phyloP scores from a whole-genome alignment of 2,113 vertebrate species.

The Thalassarche chlororhynchos region DNA sequence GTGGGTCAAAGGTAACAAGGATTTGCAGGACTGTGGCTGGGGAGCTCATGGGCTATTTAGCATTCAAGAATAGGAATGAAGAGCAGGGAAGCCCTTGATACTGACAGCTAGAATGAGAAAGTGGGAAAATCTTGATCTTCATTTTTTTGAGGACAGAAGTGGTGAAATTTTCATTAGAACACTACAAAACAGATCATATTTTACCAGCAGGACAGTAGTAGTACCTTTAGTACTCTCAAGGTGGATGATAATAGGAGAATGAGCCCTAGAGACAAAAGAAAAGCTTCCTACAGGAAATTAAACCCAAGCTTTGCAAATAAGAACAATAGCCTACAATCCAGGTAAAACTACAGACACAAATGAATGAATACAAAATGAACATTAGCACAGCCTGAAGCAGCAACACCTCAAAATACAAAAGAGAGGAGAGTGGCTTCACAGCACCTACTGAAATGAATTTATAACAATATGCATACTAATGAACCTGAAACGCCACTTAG shows the following conservation, averaged over 20 bases:
- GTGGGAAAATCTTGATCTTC: not conserved
- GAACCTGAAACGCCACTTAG: slow-evolving; percentile 68
- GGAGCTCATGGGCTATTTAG: not conserved
- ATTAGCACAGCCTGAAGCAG: slow-evolving; percentile 56
- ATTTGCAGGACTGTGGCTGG: not conserved
- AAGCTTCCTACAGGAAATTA: slow-evolving; percentile 70
- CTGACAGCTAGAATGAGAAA: not conserved
- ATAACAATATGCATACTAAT: slow-evolving; percentile 71
- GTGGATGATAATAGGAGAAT: slow-evolving; percentile 32
- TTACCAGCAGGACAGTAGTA: slow-evolving; percentile 42
- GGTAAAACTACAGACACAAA: slow-evolving; percentile 65
- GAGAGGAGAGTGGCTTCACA: slow-evolving; percentile 53
- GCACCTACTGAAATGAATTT: slow-evolving; percentile 55
- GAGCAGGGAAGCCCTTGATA: not conserved
- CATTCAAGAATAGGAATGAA: not conserved
- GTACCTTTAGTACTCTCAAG: slow-evolving; percentile 36
- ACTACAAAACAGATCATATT: slow-evolving; percentile 39
- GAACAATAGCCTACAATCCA: slow-evolving; percentile 61
- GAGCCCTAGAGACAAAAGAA: slow-evolving; percentile 52
- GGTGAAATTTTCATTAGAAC: slow-evolving; percentile 41
- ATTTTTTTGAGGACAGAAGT: not conserved
- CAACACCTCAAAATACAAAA: slow-evolving; percentile 57
- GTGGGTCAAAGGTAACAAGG: not conserved
- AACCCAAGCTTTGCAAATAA: slow-evolving; percentile 63
- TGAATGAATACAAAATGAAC: slow-evolving; percentile 57